phyloP scores from a whole-genome alignment of 2,113 vertebrate genomes.

The Microcebus ravelobensis region DNA sequence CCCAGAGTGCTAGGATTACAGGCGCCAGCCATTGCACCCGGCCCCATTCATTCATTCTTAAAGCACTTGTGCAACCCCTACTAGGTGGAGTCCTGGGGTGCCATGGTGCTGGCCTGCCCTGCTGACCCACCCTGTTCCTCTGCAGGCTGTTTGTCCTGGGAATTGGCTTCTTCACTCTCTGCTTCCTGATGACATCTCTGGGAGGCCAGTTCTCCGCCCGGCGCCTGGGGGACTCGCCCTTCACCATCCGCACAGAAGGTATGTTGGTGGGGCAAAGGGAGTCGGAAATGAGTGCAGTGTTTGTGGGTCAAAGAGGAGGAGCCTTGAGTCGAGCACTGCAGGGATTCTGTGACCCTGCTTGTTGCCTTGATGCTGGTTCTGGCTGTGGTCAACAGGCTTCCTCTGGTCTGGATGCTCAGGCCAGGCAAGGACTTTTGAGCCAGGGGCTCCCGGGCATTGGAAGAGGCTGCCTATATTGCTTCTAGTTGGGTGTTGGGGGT shows the following conservation, averaged over 20 bases:
- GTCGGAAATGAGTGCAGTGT: no score
- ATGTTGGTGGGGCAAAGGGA: conserved; percentile 40
- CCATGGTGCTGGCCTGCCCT: not conserved
- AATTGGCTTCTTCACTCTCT: conserved; percentile 97
- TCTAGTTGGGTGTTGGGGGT: not conserved
- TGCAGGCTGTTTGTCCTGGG: conserved; percentile 96
- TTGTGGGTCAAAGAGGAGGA: no score
- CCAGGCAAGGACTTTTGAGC: not conserved
- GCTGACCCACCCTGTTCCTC: not conserved
- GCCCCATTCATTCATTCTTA: rapidly evolving
- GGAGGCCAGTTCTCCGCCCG: conserved; percentile 96
- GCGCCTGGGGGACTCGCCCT: conserved; percentile 93
- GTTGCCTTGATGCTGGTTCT: not conserved
- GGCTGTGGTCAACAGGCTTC: not conserved
- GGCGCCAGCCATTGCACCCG: no score
- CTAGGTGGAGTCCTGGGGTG: rapidly evolving
- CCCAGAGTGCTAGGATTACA: no score
- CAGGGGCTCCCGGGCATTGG: not conserved
- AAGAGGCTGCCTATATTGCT: not conserved
- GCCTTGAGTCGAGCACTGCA: not conserved
- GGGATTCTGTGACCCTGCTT: rapidly evolving
- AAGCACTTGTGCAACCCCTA: rapidly evolving
- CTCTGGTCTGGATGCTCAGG: not conserved
- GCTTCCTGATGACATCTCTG: conserved; percentile 98
- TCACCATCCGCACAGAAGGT: conserved; percentile 97